Evolutionary conservation across 2,888 invertebrate species (phyloP).

Genomic region (Melipona beecheii): DNA sequence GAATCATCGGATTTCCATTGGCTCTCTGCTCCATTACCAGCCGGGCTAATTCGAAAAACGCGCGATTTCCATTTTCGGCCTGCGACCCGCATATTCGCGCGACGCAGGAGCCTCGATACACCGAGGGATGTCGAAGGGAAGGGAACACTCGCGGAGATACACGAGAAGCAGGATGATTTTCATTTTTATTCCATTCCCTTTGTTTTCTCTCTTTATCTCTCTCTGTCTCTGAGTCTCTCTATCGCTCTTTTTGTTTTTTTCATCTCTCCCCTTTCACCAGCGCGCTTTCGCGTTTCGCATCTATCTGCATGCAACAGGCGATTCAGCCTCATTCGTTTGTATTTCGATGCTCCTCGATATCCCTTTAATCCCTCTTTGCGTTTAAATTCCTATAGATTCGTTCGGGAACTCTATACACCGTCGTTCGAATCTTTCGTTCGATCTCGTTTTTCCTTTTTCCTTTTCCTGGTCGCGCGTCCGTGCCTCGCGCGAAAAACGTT

Average conservation of each 20-base stretch:
- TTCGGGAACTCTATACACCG: constrained; percentile 17
- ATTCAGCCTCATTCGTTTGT: constrained; percentile 67
- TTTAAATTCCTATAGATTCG: constrained; percentile 64
- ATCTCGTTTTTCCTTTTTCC: not conserved
- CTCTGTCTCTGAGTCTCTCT: too few species aligned
- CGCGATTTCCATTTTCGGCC: constrained; percentile 32
- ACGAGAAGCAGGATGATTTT: constrained; percentile 35
- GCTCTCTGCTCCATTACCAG: constrained; percentile 31
- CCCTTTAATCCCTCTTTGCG: constrained; percentile 69
- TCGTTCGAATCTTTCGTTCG: constrained; percentile 23
- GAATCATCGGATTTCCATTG: constrained; percentile 53
- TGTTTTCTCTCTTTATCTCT: too few species aligned
- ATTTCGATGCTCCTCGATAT: constrained; percentile 68
- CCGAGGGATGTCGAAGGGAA: constrained; percentile 25
- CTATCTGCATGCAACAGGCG: constrained; percentile 69
- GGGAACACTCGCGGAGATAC: constrained; percentile 30
- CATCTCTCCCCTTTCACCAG: not conserved
- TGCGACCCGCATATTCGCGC: constrained; percentile 17
- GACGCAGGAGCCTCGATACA: constrained; percentile 8
- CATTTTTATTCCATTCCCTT: constrained; percentile 25
- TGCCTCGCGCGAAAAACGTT: not conserved
- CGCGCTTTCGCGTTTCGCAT: constrained; percentile 20
- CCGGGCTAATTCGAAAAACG: constrained; percentile 51
- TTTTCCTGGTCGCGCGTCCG: not conserved
- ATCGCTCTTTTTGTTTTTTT: not conserved